These are phyloP conservation scores for Tachuris rubrigastra DNA, from an alignment of 2,113 vertebrate species.

Conservation along the genomic window DNA sequence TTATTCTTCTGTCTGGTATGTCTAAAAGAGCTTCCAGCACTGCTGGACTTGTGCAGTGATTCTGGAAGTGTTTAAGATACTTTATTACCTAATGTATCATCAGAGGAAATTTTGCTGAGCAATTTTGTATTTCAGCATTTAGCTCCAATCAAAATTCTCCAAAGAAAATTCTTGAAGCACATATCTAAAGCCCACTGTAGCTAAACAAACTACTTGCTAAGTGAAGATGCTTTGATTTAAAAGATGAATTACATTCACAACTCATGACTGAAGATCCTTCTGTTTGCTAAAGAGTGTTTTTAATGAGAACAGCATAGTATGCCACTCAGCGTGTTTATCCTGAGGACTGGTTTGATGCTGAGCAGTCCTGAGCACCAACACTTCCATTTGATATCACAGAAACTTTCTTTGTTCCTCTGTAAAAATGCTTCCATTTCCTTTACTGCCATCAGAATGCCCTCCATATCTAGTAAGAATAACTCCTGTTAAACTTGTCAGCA, in stretches of 20 bases:
- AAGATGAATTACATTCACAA: background rate
- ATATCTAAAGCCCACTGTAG: background rate
- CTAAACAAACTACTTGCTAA: background rate
- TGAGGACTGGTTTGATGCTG: background rate
- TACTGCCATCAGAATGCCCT: background rate
- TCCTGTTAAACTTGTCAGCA: background rate
- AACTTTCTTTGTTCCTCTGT: background rate
- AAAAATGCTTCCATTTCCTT: background rate
- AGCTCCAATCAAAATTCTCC: background rate
- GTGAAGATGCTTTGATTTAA: background rate
- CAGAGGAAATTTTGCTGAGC: background rate
- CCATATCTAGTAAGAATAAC: background rate
- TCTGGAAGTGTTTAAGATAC: background rate
- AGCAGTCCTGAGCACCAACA: background rate
- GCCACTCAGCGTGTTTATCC: background rate
- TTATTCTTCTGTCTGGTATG: background rate
- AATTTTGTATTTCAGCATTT: background rate
- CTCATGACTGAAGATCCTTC: background rate
- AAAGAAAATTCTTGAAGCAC: background rate
- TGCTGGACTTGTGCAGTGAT: background rate
- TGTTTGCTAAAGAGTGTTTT: background rate
- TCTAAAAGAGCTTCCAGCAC: background rate
- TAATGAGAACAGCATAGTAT: background rate
- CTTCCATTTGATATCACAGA: background rate
- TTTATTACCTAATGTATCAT: background rate